phyloP scores from a whole-genome alignment of 30 jellyfish, hydroid and myxozoan species.

The Sanderia malayensis region DNA sequence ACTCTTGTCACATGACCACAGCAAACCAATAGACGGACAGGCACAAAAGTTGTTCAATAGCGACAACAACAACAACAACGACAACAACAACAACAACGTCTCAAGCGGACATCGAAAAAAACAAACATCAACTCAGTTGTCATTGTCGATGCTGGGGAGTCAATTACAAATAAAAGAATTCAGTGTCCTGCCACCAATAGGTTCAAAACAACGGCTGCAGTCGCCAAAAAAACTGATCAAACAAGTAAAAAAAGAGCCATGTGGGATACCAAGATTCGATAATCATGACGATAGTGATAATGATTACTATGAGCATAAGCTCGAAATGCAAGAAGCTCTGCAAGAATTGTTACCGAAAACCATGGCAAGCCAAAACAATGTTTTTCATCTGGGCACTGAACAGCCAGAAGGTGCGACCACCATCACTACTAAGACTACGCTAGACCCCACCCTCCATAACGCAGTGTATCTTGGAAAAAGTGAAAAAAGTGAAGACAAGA shows the following conservation, averaged over 20 bases:
- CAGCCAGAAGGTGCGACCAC: background rate
- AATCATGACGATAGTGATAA: too few relatives aligned
- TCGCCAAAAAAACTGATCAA: background rate
- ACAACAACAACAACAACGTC: background rate
- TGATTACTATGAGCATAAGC: too few relatives aligned
- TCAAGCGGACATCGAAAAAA: background rate
- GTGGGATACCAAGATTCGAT: too few relatives aligned
- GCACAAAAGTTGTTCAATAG: too few relatives aligned
- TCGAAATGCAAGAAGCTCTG: conserved; percentile 31
- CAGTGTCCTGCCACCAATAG: conserved; percentile 52
- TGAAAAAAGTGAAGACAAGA: background rate
- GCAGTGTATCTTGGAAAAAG: background rate
- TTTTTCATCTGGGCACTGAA: background rate
- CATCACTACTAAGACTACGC: too few relatives aligned
- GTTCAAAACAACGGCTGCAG: background rate
- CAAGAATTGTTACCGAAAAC: conserved; percentile 12
- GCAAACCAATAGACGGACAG: too few relatives aligned
- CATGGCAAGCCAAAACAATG: background rate
- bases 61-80: too few relatives aligned
- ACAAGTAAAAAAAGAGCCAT: background rate
- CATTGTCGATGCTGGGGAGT: background rate
- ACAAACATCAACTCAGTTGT: background rate
- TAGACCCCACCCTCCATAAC: background rate
- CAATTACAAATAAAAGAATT: conserved; percentile 21
- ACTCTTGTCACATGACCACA: conserved; percentile 14